Conservation (phyloP, 2,113 vertebrate genomes). For the Phalacrocorax pelagicus region DNA sequence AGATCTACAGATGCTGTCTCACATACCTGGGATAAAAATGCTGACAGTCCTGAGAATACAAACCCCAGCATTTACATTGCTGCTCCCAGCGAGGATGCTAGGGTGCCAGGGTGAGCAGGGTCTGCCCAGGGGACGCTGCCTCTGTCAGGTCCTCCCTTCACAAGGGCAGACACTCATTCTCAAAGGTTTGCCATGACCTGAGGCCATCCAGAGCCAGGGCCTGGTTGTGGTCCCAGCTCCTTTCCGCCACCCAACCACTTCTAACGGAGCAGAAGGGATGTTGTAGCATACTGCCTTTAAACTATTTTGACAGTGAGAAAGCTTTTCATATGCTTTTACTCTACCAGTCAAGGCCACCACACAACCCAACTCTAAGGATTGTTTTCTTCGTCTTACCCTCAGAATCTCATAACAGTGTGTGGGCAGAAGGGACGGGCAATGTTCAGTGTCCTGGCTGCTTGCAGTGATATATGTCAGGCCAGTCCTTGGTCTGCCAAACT, state of each 20-base stretch:
- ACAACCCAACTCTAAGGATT: neutral
- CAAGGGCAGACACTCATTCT: neutral
- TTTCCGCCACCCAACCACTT: neutral
- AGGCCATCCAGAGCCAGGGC: neutral
- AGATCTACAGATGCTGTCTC: neutral
- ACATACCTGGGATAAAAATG: neutral
- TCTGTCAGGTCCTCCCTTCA: neutral
- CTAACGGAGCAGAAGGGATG: neutral
- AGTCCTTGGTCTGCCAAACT: neutral
- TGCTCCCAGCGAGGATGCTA: neutral
- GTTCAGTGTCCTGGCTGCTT: neutral
- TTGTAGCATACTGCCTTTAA: neutral
- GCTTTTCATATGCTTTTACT: neutral
- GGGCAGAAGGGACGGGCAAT: neutral
- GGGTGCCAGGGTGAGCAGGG: neutral
- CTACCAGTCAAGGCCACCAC: neutral
- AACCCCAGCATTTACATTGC: neutral
- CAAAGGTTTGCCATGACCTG: rapidly evolving
- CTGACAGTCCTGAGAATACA: neutral
- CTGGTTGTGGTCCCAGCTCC: neutral
- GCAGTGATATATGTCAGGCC: neutral
- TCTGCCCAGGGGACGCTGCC: neutral
- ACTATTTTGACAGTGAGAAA: neutral
- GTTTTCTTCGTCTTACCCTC: neutral
- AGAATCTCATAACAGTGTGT: neutral